Evolutionary conservation across 2,113 vertebrate genomes (phyloP), one percentile per base, ranked within the genome.

Genomic region (Lynx canadensis): DNA sequence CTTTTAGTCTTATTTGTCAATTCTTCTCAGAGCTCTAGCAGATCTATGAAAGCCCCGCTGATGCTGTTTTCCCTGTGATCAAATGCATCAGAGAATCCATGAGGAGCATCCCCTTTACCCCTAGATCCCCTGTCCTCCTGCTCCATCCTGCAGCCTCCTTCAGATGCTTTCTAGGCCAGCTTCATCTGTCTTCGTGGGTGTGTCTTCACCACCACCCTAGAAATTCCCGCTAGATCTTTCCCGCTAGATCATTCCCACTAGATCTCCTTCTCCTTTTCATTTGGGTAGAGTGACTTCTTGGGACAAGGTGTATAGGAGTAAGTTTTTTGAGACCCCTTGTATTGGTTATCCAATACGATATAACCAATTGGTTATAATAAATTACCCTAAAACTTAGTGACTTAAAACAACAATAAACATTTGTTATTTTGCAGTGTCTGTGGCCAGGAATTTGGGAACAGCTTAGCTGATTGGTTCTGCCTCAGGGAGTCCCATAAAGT

Each of bases 1-100:
- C 74, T 52, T 11, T 88, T 92, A 79, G n/a, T 95, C 89, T 96
- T 85, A 50, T 87, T 96, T 81, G 41, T 87, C n/a, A 87, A 0
- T 82, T 92, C 48, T 94, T 71, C 19, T 55, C 31, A 89, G 50
- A 74, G 41, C n/a, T 90, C 3, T 25, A 73, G 81, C 11, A 91
- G 60, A 69, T 91, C 60, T 85, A 27, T 41, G 69, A 80, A 92
- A 36, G 50, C 10, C 48, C 55, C 41, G 10, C 14, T 73, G 57
- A 36, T 90, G 16, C 68, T 76, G 1, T 83, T 95, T 74, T 79
- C 73, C 36, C 0, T 41, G 73, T 41, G 57, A 48, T 85, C 33
- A 33, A 52, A 31, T 69, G 33, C 23, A 33, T 79, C 33, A 88
- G 86, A 52, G n/a, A 68, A 29, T 41, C 29, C 7, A 4, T 25